Percentiles rank a stretch among this genome's conserved stretches.
Conservation (phyloP, 2,888 invertebrate species). For the Tillus elongatus region DNA sequence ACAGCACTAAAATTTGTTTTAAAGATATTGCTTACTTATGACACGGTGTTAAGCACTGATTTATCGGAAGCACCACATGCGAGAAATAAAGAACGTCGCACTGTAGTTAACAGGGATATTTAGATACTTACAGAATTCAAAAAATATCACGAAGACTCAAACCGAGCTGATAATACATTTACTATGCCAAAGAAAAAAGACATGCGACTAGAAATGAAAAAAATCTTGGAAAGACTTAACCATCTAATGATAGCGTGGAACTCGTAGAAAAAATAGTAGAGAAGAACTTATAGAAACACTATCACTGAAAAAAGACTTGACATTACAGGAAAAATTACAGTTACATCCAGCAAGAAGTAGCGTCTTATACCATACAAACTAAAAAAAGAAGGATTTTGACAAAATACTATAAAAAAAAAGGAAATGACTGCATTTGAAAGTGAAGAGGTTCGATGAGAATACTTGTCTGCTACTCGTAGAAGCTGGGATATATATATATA, state of each 20-base stretch:
- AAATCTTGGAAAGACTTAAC: too few relatives aligned
- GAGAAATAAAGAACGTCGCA: too few relatives aligned
- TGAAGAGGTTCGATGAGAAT: slow-evolving; percentile 1
- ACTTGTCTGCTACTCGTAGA: slow-evolving; percentile 3
- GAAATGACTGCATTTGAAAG: slow-evolving; percentile 9
- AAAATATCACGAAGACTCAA: slow-evolving; percentile 1
- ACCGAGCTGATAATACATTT: slow-evolving; percentile 1
- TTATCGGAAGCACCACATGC: slow-evolving; percentile 4
- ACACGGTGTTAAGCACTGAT: not conserved
- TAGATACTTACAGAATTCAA: not conserved
- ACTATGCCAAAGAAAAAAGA: slow-evolving; percentile 2
- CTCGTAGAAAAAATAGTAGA: slow-evolving; percentile 8
- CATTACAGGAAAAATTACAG: slow-evolving; percentile 17
- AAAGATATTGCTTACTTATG: slow-evolving; percentile 6
- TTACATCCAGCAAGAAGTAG: slow-evolving; percentile 14
- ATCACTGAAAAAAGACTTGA: slow-evolving; percentile 13
- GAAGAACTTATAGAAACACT: slow-evolving; percentile 9
- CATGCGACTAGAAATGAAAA: too few relatives aligned
- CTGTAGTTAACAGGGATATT: slow-evolving; percentile 2
- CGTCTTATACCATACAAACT: slow-evolving; percentile 14
- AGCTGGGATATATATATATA: too few relatives aligned
- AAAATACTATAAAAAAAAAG: slow-evolving; percentile 17
- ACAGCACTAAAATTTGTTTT: slow-evolving; percentile 14
- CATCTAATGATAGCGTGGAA: not conserved
- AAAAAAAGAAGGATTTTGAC: slow-evolving; percentile 13